These are phyloP conservation scores for Poecilia wingei DNA, from an alignment of 2,797 vertebrate genomes.

Conservation along the genomic window DNA sequence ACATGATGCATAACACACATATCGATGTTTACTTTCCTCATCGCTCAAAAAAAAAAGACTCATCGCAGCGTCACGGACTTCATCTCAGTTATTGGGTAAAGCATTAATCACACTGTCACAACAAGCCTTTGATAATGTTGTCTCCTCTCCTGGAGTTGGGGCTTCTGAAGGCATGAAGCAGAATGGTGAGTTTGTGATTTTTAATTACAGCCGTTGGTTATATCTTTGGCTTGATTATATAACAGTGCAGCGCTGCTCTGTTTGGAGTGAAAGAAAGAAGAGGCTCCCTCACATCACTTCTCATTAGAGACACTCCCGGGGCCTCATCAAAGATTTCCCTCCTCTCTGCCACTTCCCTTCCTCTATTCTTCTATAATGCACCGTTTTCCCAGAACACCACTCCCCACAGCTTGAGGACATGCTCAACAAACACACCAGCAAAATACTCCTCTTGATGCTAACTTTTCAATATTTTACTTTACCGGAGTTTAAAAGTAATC, in stretches of 20 bases:
- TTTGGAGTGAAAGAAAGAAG: slow-evolving; percentile 61
- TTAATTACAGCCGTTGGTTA: slow-evolving; percentile 79
- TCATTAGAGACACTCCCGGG: slow-evolving; percentile 79
- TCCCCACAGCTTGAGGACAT: slow-evolving; percentile 74
- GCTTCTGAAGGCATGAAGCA: slow-evolving; percentile 57
- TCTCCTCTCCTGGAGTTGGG: slow-evolving; percentile 52
- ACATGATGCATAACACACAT: slow-evolving; percentile 9
- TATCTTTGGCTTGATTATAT: slow-evolving; percentile 73
- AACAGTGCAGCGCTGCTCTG: slow-evolving; percentile 61
- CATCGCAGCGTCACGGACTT: slow-evolving; percentile 29
- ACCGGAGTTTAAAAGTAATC: slow-evolving; percentile 27
- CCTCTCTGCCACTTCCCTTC: slow-evolving; percentile 62
- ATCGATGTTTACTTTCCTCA: slow-evolving; percentile 11
- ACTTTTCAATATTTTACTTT: slow-evolving; percentile 66
- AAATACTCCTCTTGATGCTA: slow-evolving; percentile 65
- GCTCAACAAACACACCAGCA: slow-evolving; percentile 74
- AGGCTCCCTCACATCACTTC: slow-evolving; percentile 65
- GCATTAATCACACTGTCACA: slow-evolving; percentile 48
- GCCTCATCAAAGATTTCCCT: slow-evolving; percentile 78
- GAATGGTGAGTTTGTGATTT: slow-evolving; percentile 73
- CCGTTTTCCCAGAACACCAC: slow-evolving; percentile 72
- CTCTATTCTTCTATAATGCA: slow-evolving; percentile 69
- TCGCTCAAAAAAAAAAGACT: slow-evolving; percentile 38
- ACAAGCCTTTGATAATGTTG: slow-evolving; percentile 51
- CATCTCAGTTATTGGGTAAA: slow-evolving; percentile 24